Evolutionary conservation across 2,888 invertebrate species (phyloP), one percentile per base, ranked within the genome.

Genomic region (Scaptomyza reducta): DNA sequence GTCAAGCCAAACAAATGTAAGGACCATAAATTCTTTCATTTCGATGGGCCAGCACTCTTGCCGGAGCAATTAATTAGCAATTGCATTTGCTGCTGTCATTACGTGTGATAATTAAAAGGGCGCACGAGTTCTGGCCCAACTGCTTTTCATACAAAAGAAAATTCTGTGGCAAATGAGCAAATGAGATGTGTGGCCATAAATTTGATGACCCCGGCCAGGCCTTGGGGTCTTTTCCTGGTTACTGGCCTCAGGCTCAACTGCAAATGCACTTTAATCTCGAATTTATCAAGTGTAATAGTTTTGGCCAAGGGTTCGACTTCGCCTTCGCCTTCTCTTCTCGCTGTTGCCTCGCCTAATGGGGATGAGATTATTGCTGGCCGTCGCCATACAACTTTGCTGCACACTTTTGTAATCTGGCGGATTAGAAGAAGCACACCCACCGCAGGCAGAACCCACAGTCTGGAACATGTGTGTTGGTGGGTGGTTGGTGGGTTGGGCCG

Each of bases 251-350:
- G 75, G 75, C 80, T 78, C 73, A 73, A 74, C 86, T 80, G 84
- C 83, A 88, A 89, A 81, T 88, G 87, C 89, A 88, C 79, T 89
- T 86, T 86, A 86, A 87, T 88, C 89, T 86, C 74, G 70, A 86
- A 86, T 86, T 87, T 89, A 89, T 88, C 89, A 89, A 85, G 76
- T 81, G 84, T 84, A 83, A 86, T 83, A 86, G 87, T 73, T 40
- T 74, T 61, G 63, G 47, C 62, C 64, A 59, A 46, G 68, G 63
- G 71, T 33, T 56, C 58, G 22, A 1, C 1, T 22, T 22, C 22
- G 22, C 22, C 22, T 22, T 22, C 22, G 65, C 61, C 40, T 56
- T 57, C n/a, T n/a, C n/a, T n/a, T n/a, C n/a, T n/a, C 49, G 33
- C n/a, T 62, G 16, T 56, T 60, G 65, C 60, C 41, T 57, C 47